Conservation (phyloP, 2,113 vertebrate genomes). For the Limanda limanda region DNA sequence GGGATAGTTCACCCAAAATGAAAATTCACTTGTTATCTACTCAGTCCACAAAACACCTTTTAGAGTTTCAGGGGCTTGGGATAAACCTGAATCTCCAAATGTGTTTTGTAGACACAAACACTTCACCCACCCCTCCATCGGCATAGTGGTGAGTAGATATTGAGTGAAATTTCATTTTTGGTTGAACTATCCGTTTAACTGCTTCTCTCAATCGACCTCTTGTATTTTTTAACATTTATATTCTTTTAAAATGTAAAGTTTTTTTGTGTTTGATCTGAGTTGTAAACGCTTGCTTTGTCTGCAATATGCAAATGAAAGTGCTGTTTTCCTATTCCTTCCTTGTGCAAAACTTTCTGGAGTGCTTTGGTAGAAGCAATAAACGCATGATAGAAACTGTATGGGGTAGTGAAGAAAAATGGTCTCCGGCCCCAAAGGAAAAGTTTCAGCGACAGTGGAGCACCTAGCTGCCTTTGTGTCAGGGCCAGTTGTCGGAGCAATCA, state of each 20-base stretch:
- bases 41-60: too few species aligned
- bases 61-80: too few species aligned
- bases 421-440: constrained; percentile 23
- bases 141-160: too few species aligned
- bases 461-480: constrained; percentile 53
- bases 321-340: background rate
- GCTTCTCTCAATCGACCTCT: background rate
- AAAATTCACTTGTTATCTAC: too few species aligned
- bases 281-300: background rate
- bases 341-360: background rate
- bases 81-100: too few species aligned
- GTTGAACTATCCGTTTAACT: background rate
- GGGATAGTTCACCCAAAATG: too few species aligned
- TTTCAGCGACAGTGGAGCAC: constrained; percentile 39
- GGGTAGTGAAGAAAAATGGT: constrained; percentile 12
- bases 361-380: background rate
- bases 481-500: constrained; percentile 75
- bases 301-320: background rate
- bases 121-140: too few species aligned
- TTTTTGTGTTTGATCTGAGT: background rate
- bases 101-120: too few species aligned
- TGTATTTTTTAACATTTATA: background rate
- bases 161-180: too few species aligned
- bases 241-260: background rate
- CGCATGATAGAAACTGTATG: constrained; percentile 15